Evolutionary conservation across 2,888 invertebrate species (phyloP), one percentile per base, ranked within the genome.

Genomic region (Drosophila melanosoma): DNA sequence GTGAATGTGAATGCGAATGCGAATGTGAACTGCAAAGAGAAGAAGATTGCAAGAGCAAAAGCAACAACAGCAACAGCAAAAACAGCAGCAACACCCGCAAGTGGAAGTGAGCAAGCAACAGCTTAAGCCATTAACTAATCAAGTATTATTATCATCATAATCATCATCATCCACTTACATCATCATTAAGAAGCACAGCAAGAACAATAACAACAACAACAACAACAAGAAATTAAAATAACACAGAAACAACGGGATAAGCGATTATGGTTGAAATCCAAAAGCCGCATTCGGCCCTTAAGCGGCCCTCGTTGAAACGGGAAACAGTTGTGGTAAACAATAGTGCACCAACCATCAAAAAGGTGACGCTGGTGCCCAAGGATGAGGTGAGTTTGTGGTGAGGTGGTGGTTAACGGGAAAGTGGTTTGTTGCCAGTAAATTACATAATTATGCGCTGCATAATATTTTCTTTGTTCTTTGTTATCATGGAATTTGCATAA

Each of bases 311-410:
- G 74, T 73, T 92, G 56, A 93, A 93, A 72, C 91, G 93, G 65
- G 93, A 93, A 89, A 93, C 93, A 54, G 92, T 93, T 68, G 93
- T 93, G 75, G 92, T 92, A 75, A 92, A 91, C 82, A 91, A 91
- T 80, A 90, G 86, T 82, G 92, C 93, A 52, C 92, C 93, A 60
- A 90, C 93, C 82, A 90, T 92, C 76, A 93, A 93, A 77, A 93
- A 93, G 87, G 93, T 93, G 52, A 93, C 93, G 49, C 83, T 93
- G 60, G 91, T 93, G 82, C 91, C 92, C 67, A 93, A 93, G 77
- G 93, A 93, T 69, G 93, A 93, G 93, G 93, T 93, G 88, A 93
- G 93, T 90, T 35, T 12, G 2, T 0, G 20, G 32, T 3, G 32
- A 26, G 32, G 12, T 23, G 11, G 20, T 5, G 20, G 10, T 5